Conservation (phyloP, 2,888 invertebrate genomes). For the Sthenelais limicola region DNA sequence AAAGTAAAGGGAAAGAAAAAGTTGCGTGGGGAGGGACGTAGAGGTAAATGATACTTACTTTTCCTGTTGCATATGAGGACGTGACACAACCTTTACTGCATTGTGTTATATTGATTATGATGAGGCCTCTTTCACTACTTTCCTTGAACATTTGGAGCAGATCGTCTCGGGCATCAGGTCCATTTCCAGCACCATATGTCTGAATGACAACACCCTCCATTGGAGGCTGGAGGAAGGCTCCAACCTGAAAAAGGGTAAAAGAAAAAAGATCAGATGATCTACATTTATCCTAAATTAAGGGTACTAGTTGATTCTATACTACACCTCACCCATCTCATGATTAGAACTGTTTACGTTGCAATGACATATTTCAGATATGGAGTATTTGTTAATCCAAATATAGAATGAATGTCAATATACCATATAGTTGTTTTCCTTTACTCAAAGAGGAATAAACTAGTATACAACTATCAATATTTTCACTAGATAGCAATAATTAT, state of each 20-base stretch:
- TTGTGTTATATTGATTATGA: slow-evolving; percentile 94
- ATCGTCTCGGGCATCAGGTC: slow-evolving; percentile 88
- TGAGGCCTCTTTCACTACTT: slow-evolving; percentile 81
- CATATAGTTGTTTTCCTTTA: no score
- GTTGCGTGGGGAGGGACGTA: neutral
- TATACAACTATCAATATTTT: no score
- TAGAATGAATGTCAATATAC: no score
- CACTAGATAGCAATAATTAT: no score
- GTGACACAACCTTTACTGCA: slow-evolving; percentile 87
- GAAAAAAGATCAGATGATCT: no score
- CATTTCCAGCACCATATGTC: slow-evolving; percentile 94
- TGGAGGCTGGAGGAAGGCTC: slow-evolving; percentile 78
- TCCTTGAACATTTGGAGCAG: slow-evolving; percentile 81
- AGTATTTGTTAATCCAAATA: no score
- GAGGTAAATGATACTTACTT: slow-evolving; percentile 74
- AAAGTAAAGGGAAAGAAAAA: neutral
- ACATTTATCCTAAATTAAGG: no score
- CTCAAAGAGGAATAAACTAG: no score
- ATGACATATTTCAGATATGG: no score
- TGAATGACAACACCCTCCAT: slow-evolving; percentile 87
- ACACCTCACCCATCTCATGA: no score
- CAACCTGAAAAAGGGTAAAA: slow-evolving; percentile 70
- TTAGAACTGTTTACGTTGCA: no score
- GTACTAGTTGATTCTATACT: no score
- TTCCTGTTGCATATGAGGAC: slow-evolving; percentile 87